Evolutionary conservation across 2,888 invertebrate species (phyloP).

Genomic region (Anoncus sp.): DNA sequence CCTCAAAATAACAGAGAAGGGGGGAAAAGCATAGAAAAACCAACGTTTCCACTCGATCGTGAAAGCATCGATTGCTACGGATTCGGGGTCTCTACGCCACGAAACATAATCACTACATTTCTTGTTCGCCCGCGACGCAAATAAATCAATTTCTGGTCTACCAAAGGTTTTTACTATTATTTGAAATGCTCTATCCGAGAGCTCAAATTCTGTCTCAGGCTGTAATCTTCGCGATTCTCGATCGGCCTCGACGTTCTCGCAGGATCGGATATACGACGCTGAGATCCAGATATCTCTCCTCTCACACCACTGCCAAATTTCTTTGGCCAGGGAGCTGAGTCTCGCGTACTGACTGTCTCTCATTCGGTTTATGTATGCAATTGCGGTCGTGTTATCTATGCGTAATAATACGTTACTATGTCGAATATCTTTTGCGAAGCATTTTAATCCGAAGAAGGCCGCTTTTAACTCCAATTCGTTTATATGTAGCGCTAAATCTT

Average conservation of each 20-base stretch:
- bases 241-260: conserved; percentile 31
- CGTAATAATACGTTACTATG: conserved; percentile 40
- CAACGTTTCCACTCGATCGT: no score
- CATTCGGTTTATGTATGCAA: conserved; percentile 61
- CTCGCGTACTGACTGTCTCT: conserved; percentile 36
- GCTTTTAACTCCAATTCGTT: conserved; percentile 55
- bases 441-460: conserved; percentile 59
- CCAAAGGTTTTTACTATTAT: background rate
- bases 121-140: conserved; percentile 3
- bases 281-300: conserved; percentile 12
- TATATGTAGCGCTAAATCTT: conserved; percentile 43
- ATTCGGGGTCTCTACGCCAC: background rate
- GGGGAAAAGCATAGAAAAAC: no score
- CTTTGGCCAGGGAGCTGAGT: conserved; percentile 38
- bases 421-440: conserved; percentile 40
- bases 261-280: conserved; percentile 19
- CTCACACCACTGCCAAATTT: conserved; percentile 40
- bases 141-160: conserved; percentile 4
- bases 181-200: conserved; percentile 1
- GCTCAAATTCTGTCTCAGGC: conserved; percentile 32
- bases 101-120: conserved; percentile 1
- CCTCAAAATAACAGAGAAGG: conserved; percentile 1
- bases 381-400: conserved; percentile 56
- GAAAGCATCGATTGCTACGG: no score
- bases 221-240: conserved; percentile 16